Evolutionary conservation across 2,888 invertebrate genomes (phyloP).

Genomic region (Napeogenes sylphis): DNA sequence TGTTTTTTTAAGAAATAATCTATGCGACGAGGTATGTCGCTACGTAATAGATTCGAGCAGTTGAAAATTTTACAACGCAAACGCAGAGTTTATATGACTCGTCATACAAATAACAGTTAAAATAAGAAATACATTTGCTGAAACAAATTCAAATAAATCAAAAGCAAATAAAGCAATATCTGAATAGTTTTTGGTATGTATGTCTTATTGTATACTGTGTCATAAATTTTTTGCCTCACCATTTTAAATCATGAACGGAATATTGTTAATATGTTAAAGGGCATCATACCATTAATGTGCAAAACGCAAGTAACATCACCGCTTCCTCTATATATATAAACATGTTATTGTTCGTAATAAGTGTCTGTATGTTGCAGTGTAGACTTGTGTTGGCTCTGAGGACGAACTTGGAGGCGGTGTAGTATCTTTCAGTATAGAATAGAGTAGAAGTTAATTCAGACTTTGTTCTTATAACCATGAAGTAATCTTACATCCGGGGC

Average conservation of each 20-base stretch:
- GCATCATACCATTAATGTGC: constrained; percentile 25
- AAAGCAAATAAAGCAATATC: no score
- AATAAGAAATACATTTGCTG: no score
- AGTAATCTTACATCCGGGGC: constrained; percentile 43
- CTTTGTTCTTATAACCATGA: constrained; percentile 35
- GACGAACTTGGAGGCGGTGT: constrained; percentile 32
- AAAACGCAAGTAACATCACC: constrained; percentile 11
- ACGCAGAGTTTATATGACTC: no score
- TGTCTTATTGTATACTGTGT: neutral
- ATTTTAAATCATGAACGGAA: constrained; percentile 1
- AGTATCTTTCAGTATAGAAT: constrained; percentile 28
- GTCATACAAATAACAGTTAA: no score
- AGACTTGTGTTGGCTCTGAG: constrained; percentile 1
- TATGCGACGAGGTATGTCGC: no score
- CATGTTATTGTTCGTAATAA: neutral
- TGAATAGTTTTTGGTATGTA: neutral
- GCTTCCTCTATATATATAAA: constrained; percentile 9
- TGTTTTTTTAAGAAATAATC: no score
- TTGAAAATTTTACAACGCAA: no score
- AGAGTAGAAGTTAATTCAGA: constrained; percentile 36
- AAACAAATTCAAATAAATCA: no score
- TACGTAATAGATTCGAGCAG: no score
- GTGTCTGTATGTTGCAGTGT: neutral
- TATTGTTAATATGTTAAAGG: constrained; percentile 1
- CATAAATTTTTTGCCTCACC: neutral